Percentiles rank a stretch among this genome's conserved stretches.
Evolutionary conservation across 35 echinoderm and acorn worm species (phyloP).

Genomic region (Ophioderma brevispina): DNA sequence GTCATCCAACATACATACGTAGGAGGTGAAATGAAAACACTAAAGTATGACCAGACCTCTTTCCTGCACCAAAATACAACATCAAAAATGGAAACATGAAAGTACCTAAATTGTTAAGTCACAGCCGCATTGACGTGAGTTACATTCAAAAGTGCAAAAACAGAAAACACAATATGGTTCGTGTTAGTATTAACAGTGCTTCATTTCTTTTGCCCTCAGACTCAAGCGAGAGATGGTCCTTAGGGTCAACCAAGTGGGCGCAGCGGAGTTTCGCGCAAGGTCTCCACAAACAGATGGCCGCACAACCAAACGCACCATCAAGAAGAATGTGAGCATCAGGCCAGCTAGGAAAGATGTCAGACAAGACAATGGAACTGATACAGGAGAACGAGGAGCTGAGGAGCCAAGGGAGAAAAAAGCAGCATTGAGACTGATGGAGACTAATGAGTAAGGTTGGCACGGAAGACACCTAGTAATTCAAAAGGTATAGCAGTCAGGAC

Average conservation of each 20-base stretch:
- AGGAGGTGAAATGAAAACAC: too few relatives aligned
- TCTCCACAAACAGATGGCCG: conserved; percentile 96
- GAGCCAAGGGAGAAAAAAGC: conserved; percentile 74
- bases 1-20: too few relatives aligned
- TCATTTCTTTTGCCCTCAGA: conserved; percentile 18
- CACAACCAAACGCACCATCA: conserved; percentile 98
- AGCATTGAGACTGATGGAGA: conserved; percentile 98
- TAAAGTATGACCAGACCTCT: too few relatives aligned
- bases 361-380: conserved; percentile 98
- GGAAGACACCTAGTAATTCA: conserved; percentile 96
- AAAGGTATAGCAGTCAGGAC: too few relatives aligned
- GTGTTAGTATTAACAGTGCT: too few relatives aligned
- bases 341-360: conserved; percentile 93
- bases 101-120: too few relatives aligned
- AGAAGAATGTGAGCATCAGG: conserved; percentile 98
- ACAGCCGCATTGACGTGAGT: too few relatives aligned
- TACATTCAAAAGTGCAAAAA: too few relatives aligned
- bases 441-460: conserved; percentile 95
- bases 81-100: too few relatives aligned
- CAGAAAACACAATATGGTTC: too few relatives aligned
- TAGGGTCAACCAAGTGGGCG: conserved; percentile 94
- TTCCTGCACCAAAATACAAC: too few relatives aligned
- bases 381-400: conserved; percentile 87
- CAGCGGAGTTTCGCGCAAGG: conserved; percentile 94
- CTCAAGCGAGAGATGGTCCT: conserved; percentile 96